A percentile compares a stretch with the other conserved stretches of the same genome.
Evolutionary conservation across 2,888 invertebrate species (phyloP).

Genomic region (Dendrolimus houi): DNA sequence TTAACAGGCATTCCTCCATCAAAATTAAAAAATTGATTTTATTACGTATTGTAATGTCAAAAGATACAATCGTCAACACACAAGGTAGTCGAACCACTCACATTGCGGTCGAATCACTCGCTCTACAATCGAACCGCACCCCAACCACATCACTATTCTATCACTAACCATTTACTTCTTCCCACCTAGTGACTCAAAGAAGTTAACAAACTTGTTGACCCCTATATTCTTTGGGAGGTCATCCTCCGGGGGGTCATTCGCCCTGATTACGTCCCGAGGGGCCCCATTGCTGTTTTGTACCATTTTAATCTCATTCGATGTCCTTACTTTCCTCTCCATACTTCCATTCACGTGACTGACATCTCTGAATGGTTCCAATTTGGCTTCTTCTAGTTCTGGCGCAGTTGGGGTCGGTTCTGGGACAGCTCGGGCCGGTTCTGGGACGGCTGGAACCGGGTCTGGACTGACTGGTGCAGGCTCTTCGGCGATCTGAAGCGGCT

Average conservation of each 20-base stretch:
- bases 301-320: constrained; percentile 67
- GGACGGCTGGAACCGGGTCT: not conserved
- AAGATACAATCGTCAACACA: too few relatives aligned
- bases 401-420: not conserved
- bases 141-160: not conserved
- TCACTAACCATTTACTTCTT: constrained; percentile 41
- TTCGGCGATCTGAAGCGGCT: not conserved
- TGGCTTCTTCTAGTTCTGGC: not conserved
- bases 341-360: constrained; percentile 29
- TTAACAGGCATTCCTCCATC: too few relatives aligned
- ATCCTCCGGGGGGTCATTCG: constrained; percentile 66
- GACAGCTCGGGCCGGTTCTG: not conserved
- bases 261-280: constrained; percentile 61
- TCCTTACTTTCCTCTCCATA: constrained; percentile 29
- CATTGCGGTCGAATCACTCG: too few relatives aligned
- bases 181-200: constrained; percentile 65
- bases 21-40: too few relatives aligned
- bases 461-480: not conserved
- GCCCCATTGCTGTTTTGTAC: constrained; percentile 41
- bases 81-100: too few relatives aligned
- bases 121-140: not conserved
- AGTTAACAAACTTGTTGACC: constrained; percentile 67
- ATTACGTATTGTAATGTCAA: too few relatives aligned
- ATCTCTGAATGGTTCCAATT: too few relatives aligned
- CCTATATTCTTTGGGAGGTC: constrained; percentile 68